Evolutionary conservation across 2,113 vertebrate genomes (phyloP).

Genomic region (Dendropsophus ebraccatus): DNA sequence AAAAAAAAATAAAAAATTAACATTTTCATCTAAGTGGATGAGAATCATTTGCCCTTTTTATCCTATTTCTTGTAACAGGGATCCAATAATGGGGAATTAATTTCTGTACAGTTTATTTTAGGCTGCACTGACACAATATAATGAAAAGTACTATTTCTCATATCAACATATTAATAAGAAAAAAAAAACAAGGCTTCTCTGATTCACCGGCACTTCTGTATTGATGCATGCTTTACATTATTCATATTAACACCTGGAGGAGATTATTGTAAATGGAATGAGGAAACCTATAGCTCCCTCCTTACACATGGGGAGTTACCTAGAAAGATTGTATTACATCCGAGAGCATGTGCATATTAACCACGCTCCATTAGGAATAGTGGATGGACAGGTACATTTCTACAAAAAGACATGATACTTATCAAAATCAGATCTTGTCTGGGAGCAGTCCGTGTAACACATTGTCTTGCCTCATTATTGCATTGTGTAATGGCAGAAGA

Average conservation of each 20-base stretch:
- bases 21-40: slow-evolving; percentile 27
- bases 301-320: neutral
- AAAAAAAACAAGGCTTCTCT: neutral
- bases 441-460: neutral
- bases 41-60: slow-evolving; percentile 28
- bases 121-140: neutral
- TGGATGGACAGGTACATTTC: neutral
- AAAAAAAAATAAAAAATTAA: neutral
- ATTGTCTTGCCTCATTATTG: neutral
- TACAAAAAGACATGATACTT: neutral
- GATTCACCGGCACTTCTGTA: neutral
- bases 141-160: slow-evolving; percentile 19
- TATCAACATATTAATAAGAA: neutral
- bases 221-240: neutral
- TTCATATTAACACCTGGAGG: slow-evolving; percentile 6
- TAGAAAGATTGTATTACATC: neutral
- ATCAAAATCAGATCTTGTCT: slow-evolving; percentile 6
- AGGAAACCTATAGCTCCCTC: neutral
- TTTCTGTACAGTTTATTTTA: slow-evolving; percentile 32
- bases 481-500: neutral
- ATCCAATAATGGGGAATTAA: slow-evolving; percentile 38
- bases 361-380: neutral
- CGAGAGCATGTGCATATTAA: neutral
- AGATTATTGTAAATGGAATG: neutral
- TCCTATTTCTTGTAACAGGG: slow-evolving; percentile 23